Conservation (phyloP, 2,797 vertebrate genomes). For the Loriculus beryllinus region DNA sequence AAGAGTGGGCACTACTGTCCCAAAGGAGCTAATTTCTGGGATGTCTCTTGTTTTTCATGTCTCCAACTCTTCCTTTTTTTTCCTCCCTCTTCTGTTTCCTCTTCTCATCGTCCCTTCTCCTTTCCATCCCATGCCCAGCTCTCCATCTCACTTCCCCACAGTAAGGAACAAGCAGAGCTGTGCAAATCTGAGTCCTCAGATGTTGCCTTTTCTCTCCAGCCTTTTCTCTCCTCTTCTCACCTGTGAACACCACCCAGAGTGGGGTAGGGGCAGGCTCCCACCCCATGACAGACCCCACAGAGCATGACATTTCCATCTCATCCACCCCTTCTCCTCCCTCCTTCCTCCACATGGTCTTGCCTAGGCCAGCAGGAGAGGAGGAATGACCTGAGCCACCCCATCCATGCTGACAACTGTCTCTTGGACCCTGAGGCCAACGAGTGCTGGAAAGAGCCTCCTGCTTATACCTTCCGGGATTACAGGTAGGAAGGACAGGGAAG, state of each 20-base stretch:
- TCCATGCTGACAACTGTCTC: conserved; percentile 97
- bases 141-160: background rate
- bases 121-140: background rate
- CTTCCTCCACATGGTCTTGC: background rate
- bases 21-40: background rate
- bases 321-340: conserved; percentile 8
- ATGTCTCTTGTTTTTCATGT: background rate
- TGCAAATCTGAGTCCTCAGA: background rate
- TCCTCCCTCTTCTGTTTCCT: background rate
- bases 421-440: conserved; percentile 92
- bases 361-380: conserved; percentile 92
- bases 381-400: conserved; percentile 95
- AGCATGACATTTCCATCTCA: conserved; percentile 4
- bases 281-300: background rate
- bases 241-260: background rate
- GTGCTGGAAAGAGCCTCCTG: conserved; percentile 96
- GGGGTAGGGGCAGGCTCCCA: background rate
- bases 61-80: background rate
- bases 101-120: background rate
- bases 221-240: background rate
- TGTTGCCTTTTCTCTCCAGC: background rate
- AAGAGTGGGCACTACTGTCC: background rate
- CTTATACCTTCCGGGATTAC: conserved; percentile 95
- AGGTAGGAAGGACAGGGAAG: conserved; percentile 76
- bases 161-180: background rate